Conservation (phyloP, 37 sponge, comb jelly and placozoan genomes). For the Tethya wilhelma region DNA sequence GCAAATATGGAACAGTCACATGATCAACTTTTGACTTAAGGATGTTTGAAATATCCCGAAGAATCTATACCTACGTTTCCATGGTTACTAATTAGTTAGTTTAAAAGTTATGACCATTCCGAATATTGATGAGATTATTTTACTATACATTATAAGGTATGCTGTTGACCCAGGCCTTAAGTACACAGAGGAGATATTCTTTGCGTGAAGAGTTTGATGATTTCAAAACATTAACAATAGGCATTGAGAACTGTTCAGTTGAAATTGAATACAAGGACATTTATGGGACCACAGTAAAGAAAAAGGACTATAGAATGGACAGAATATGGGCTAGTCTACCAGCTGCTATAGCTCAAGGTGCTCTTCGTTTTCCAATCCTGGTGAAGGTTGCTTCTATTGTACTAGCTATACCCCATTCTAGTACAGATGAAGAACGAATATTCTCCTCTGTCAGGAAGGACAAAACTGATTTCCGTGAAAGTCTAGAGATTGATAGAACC, state of each 20-base stretch:
- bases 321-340: conserved; percentile 7
- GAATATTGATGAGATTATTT: too few species aligned
- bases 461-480: conserved; percentile 3
- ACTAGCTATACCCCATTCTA: conserved; percentile 5
- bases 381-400: not conserved
- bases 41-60: too few species aligned
- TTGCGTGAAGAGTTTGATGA: conserved; percentile 26
- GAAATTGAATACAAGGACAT: conserved; percentile 16
- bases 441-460: conserved; percentile 20
- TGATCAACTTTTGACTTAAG: too few species aligned
- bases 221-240: conserved; percentile 1
- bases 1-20: too few species aligned
- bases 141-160: too few species aligned
- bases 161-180: too few species aligned
- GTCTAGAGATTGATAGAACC: not conserved
- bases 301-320: conserved; percentile 27
- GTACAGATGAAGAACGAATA: conserved; percentile 6
- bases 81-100: too few species aligned
- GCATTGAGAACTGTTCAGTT: conserved; percentile 9
- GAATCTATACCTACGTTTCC: too few species aligned
- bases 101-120: too few species aligned
- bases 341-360: not conserved
- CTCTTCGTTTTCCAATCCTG: conserved; percentile 3
- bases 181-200: too few species aligned
- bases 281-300: not conserved